phyloP scores from a whole-genome alignment of 2,797 vertebrate species.

The Hippopotamyrus pictus region DNA sequence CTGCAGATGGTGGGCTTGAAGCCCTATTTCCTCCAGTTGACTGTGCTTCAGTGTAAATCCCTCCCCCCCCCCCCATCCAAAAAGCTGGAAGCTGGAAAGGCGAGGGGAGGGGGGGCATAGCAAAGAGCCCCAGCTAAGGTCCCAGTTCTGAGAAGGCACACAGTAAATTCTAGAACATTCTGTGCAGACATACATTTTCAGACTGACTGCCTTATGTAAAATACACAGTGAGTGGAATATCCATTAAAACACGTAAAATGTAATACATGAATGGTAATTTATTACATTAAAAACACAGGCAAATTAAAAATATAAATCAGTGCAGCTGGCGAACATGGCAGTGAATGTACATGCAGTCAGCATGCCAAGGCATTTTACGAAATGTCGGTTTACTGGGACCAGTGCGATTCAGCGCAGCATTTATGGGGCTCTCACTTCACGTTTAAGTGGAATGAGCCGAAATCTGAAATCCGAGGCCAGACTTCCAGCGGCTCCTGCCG shows the following conservation, averaged over 20 bases:
- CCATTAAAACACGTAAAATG: neutral
- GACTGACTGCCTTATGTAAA: neutral
- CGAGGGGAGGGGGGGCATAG: neutral
- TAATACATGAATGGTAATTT: neutral
- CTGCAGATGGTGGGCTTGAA: conserved; percentile 1
- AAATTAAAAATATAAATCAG: neutral
- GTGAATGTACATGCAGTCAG: neutral
- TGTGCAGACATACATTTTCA: conserved; percentile 15
- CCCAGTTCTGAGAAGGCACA: conserved; percentile 13
- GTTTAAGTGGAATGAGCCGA: neutral
- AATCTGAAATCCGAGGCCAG: neutral
- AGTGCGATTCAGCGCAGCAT: neutral
- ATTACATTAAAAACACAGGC: neutral
- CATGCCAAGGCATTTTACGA: neutral
- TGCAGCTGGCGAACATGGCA: neutral
- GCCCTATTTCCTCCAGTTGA: conserved; percentile 23
- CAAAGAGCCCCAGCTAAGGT: conserved; percentile 12
- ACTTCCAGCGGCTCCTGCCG: neutral
- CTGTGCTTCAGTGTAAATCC: conserved; percentile 17
- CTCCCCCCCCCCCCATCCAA: neutral
- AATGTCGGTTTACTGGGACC: neutral
- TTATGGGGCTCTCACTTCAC: neutral
- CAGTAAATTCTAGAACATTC: conserved; percentile 21
- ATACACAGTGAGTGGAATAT: neutral
- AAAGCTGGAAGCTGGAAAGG: neutral